Evolutionary conservation across 2,888 invertebrate species (phyloP).

Genomic region (Caenorhabditis doughertyi): DNA sequence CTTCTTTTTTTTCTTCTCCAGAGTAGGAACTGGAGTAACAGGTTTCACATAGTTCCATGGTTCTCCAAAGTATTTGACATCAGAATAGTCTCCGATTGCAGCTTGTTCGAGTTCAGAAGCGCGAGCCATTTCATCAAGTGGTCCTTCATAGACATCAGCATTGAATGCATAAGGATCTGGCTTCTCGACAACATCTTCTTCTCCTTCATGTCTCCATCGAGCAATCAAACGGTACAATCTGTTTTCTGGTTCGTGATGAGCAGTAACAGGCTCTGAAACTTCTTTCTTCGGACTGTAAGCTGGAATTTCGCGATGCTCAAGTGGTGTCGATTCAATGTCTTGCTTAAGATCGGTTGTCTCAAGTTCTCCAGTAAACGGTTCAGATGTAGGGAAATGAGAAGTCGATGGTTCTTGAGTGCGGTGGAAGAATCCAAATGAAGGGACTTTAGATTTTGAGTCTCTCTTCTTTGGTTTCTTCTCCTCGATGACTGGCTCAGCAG

Average conservation of each 20-base stretch:
- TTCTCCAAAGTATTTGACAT: conserved; percentile 7
- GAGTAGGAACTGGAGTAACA: conserved; percentile 48
- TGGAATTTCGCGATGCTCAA: conserved; percentile 36
- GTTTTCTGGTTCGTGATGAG: neutral
- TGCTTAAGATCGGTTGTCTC: conserved; percentile 23
- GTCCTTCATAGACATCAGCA: conserved; percentile 40
- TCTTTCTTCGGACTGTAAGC: conserved; percentile 35
- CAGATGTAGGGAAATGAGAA: conserved; percentile 20
- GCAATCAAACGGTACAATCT: conserved; percentile 43
- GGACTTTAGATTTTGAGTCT: conserved; percentile 33
- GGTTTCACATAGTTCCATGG: conserved; percentile 1
- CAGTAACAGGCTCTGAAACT: neutral
- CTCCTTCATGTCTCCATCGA: conserved; percentile 68
- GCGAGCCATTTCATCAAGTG: conserved; percentile 37
- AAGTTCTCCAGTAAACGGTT: conserved; percentile 38
- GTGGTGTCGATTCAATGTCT: conserved; percentile 47
- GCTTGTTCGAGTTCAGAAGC: conserved; percentile 42
- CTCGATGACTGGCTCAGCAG: neutral
- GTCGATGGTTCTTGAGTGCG: neutral
- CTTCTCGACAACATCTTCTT: conserved; percentile 66
- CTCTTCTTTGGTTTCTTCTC: conserved; percentile 36
- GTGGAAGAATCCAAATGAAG: conserved; percentile 45
- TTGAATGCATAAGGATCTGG: conserved; percentile 38
- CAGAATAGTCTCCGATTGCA: conserved; percentile 41
- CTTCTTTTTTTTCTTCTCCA: conserved; percentile 45